phyloP scores from a whole-genome alignment of 2,113 vertebrate species.

The Murina feae region DNA sequence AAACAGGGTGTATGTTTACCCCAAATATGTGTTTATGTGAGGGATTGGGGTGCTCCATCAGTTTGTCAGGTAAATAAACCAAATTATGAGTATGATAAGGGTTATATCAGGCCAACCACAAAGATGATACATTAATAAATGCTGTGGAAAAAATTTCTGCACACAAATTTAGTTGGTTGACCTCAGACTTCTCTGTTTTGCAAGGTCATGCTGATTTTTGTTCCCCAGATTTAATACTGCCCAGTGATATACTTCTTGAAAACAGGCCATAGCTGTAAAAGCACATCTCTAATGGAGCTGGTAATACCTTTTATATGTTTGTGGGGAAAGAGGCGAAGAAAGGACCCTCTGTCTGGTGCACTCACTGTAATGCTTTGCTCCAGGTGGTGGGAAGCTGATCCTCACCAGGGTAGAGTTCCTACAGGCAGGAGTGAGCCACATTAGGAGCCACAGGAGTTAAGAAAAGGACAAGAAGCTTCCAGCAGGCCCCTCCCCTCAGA shows the following conservation, averaged over 20 bases:
- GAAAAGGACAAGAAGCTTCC: neutral
- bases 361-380: neutral
- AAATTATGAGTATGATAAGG: conserved; percentile 34
- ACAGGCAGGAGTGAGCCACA: neutral
- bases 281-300: neutral
- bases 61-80: conserved; percentile 16
- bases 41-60: neutral
- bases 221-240: neutral
- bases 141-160: neutral
- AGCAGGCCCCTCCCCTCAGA: neutral
- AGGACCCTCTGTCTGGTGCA: neutral
- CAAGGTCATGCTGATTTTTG: conserved; percentile 5
- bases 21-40: conserved; percentile 21
- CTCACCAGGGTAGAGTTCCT: neutral
- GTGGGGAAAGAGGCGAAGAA: neutral
- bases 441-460: neutral
- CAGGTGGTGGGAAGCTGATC: neutral
- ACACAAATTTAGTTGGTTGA: conserved; percentile 35
- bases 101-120: neutral
- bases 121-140: conserved; percentile 46
- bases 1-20: neutral
- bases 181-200: neutral
- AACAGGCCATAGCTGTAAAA: conserved; percentile 34
- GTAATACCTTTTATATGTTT: neutral
- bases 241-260: conserved; percentile 22